Base-by-base conservation (phyloP, 2,797 vertebrate genomes). In the Acanthis flammea region DNA sequence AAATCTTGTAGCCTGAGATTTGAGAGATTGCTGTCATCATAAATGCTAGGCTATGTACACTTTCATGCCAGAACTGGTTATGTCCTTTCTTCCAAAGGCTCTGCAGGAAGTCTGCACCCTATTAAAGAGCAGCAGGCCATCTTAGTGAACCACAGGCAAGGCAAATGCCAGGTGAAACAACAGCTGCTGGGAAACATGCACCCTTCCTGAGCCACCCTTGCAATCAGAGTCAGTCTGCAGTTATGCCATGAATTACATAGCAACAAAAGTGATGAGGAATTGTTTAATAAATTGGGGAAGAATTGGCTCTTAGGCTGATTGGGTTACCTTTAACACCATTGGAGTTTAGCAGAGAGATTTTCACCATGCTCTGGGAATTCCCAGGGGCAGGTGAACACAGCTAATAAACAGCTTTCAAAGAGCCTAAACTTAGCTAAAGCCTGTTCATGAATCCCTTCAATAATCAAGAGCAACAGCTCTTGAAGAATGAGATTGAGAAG, bases 341-440 rank as follows among this genome's bases (percentile, higher is more conserved):
- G 89, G 94, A 94, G 84, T 85, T 91, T 80, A 62, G 39, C 51
- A 82, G 45, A 77, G 42, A 7, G 13, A 83, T 84, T 95, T 95
- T 90, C 2, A 18, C 47, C 16, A 10, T 70, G n/a, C 73, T 80
- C 84, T 84, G 73, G 62, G 75, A 77, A 58, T 68, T 94, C 51
- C 48, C 39, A n/a, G 35, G 31, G 33, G 81, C 19, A 44, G 57
- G 61, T 9, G 9, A 87, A 41, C 37, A 30, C 71, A 92, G 41
- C 33, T 91, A 93, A 79, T 78, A 37, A 94, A 88, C 42, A 2
- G 2, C 27, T 93, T 95, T 90, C 78, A 91, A 72, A 68, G 33
- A 92, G 12, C 54, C 41, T 77, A 84, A 86, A 78, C 60, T 68
- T 84, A 72, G 51, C 30, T 61, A 78, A 89, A 88, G 16, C 31